Base-by-base conservation (phyloP, 2,113 vertebrate genomes). In the Circaetus gallicus region DNA sequence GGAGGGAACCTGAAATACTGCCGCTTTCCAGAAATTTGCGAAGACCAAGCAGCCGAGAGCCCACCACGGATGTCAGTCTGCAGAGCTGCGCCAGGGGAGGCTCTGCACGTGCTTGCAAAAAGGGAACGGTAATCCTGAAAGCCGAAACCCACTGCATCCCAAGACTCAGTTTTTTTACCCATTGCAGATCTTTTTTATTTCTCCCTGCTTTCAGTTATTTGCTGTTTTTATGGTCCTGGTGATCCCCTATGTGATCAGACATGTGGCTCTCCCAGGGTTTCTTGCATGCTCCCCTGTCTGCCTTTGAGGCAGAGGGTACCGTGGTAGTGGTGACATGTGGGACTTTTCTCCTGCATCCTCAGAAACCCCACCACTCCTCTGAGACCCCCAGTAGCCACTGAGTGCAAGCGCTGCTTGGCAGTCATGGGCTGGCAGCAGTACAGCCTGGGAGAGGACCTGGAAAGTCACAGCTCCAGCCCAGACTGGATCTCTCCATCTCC, bases 221-320 rank as follows among this genome's bases (percentile, higher is more conserved):
- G 19, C 43, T 52, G 61, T 38, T 83, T 94, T 77, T 56, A 21
- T 43, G 49, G 13, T 78, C 34, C 14, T 58, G 28, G 34, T 83
- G 36, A 36, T 52, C 13, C 40, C 6, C 36, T 45, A 3, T 4
- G 1, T 72, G 22, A 76, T 12, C 0, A 0, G 43, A 18, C 8
- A 17, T 7, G 24, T 56, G 76, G 16, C 11, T 86, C 3, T 53
- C 32, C 16, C 29, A 31, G 19, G 11, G 15, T 42, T 91, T 82
- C 59, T 53, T 62, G 36, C 31, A 25, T 36, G 24, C 16, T 81
- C 8, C 8, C 34, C 20, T 45, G 13, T 29, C 36, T 73, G 40
- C 10, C 32, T 93, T 67, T 74, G 56, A 59, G 50, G 43, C 16
- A 52, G 61, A 74, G 18, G 13, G 32, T 45, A 43, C 13, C 10